Percentiles rank a stretch among this genome's conserved stretches.
These are phyloP conservation scores for Tetraneura akinire DNA, from an alignment of 1,140 invertebrate genomes.

Conservation along the genomic window DNA sequence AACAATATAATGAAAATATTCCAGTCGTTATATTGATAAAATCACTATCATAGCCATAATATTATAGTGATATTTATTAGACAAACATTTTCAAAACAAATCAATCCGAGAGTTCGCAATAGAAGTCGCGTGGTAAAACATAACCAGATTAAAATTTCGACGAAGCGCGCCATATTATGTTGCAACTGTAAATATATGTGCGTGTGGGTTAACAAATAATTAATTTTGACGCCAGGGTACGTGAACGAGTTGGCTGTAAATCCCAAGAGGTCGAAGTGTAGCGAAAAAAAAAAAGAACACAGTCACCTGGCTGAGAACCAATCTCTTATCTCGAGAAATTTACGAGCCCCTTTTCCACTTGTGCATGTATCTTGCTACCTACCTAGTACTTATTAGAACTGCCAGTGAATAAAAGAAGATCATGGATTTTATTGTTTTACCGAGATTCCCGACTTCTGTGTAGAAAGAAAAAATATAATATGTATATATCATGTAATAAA, in stretches of 20 bases:
- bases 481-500: no score
- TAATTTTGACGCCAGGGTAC: constrained; percentile 24
- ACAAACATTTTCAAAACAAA: no score
- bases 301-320: constrained; percentile 40
- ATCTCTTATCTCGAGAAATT: constrained; percentile 35
- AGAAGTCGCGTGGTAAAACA: constrained; percentile 38
- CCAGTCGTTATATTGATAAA: no score
- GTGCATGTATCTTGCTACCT: neutral
- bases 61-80: no score
- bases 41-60: no score
- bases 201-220: constrained; percentile 45
- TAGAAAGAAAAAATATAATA: neutral
- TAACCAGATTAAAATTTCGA: constrained; percentile 42
- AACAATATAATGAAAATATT: no score
- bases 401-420: constrained; percentile 3
- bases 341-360: constrained; percentile 16
- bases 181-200: neutral
- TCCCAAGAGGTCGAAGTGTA: constrained; percentile 10
- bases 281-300: constrained; percentile 13
- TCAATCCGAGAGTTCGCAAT: constrained; percentile 27
- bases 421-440: constrained; percentile 26
- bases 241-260: constrained; percentile 13
- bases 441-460: neutral
- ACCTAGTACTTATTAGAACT: neutral
- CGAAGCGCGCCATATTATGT: neutral